Evolutionary conservation across 1,140 invertebrate species (phyloP).

Genomic region (Drosophila sulfurigaster): DNA sequence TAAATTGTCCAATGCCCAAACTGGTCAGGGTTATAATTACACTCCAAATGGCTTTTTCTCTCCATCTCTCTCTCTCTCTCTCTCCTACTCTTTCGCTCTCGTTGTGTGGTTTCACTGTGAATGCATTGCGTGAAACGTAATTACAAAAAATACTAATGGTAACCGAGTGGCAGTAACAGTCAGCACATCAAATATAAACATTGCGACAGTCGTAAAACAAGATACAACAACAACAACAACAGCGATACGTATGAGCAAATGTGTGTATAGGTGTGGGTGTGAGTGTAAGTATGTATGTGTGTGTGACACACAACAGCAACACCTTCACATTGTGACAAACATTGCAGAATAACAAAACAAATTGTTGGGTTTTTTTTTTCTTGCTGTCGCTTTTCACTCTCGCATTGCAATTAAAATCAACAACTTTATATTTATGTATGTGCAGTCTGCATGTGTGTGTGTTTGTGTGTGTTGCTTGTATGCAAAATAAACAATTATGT

Average conservation of each 20-base stretch:
- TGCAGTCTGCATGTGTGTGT: background rate
- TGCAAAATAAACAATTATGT: constrained; percentile 37
- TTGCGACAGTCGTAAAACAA: constrained; percentile 34
- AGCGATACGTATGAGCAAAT: background rate
- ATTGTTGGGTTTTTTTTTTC: constrained; percentile 29
- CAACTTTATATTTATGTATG: constrained; percentile 17
- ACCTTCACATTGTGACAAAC: constrained; percentile 19
- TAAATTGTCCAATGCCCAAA: constrained; percentile 57
- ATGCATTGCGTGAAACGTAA: constrained; percentile 47
- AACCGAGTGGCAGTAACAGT: constrained; percentile 22
- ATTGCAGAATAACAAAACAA: constrained; percentile 36
- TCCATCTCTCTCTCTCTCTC: background rate
- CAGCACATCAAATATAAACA: constrained; percentile 57
- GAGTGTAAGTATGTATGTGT: constrained; percentile 2
- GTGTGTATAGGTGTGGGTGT: background rate
- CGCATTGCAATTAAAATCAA: constrained; percentile 48
- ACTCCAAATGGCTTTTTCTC: constrained; percentile 23
- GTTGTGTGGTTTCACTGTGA: constrained; percentile 16
- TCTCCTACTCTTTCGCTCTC: background rate
- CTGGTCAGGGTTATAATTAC: constrained; percentile 60
- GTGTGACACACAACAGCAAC: constrained; percentile 15
- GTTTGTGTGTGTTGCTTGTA: constrained; percentile 20
- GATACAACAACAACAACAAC: constrained; percentile 21
- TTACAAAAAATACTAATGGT: constrained; percentile 47
- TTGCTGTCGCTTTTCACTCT: constrained; percentile 4